Base-by-base conservation (phyloP, 2,888 invertebrate genomes). In the Lithophane socia region DNA sequence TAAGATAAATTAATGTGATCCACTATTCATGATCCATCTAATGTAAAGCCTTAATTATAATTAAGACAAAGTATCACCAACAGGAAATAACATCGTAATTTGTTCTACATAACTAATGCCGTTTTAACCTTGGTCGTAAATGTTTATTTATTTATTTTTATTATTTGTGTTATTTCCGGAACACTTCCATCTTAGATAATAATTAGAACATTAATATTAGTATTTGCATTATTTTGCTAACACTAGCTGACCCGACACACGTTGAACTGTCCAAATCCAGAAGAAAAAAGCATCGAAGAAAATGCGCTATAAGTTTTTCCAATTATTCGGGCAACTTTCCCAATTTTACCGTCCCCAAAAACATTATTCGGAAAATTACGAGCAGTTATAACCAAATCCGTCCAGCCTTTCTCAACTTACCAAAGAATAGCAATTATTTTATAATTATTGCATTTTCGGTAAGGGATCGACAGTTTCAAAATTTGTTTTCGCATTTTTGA, bases 1-100 rank as follows among this genome's bases (percentile, higher is more conserved):
- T 1, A 37, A 58, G 56, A 72, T 47, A 47, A 37, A 75, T 49
- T 49, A 49, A 29, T 60, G 21, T 8, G 8, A 21, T 21, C 24
- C 21, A 44, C 52, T 75, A 77, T 77, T 66, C 24, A 77, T 37
- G 54, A 65, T 37, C 21, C 47, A 56, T 66, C 66, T 21, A 64
- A 8, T 37, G 16, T 16, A 66, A 64, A 65, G 37, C 47, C 65
- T 56, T 77, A 65, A 65, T 77, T 21, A 61, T 60, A 21, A 24
- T 61, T 74, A 56, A 47, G 75, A 64, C 3, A 77, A 77, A 77
- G 5, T 76, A 56, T 66, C 21, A 9, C 77, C 3, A 77, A 49
- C 66, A 56, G 77, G 77, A 76, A 76, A 66, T 67, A 77, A 67
- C 66, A 67, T 77, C n/a, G 56, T 44, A 42, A 76, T 42, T 77